Base-by-base conservation (phyloP, 2,113 vertebrate species). In the Meles meles region DNA sequence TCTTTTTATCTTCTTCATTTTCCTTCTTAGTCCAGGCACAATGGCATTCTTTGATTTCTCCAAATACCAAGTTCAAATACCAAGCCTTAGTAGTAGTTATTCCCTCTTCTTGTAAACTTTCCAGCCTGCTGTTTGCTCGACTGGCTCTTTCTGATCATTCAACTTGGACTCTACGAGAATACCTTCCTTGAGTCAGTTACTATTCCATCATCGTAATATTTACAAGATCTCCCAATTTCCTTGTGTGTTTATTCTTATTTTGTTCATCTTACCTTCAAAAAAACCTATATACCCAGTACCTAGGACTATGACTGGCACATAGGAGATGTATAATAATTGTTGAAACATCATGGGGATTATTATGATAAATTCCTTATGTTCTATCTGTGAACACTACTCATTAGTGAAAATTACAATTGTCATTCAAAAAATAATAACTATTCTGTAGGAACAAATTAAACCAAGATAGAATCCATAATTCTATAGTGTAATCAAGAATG, bases 381-480 rank as follows among this genome's bases (percentile, higher is more conserved):
- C n/a, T 79, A 20, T 47, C n/a, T 57, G 18, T 80, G 49, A 83
- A 76, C 0, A 76, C 67, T 94, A 88, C 34, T 94, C 39, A 76
- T 94, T 93, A 94, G 57, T 39, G 4, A 63, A 90, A 83, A 63
- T 21, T 88, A 0, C 87, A 44, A n/a, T 76, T 2, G 55, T 86
- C 39, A 71, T 25, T 92, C 42, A 86, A 57, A 79, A 14, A 85
- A 74, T 63, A 94, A 86, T 31, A 79, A 37, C 9, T 77, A 15
- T 84, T 34, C 84, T 93, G 95, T 85, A 94, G 47, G 93, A 91
- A 39, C 13, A 97, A 94, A 92, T 67, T 59, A 90, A 91, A 88
- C 27, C 3, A 88, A 71, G 31, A 63, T 4, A 52, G 2, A 63
- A 76, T 37, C 27, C 29, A 80, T 42, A 84, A 85, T 89, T 79